A percentile compares a stretch with the other conserved stretches of the same genome.
Evolutionary conservation across 2,113 vertebrate species (phyloP).

Genomic region (Cisticola juncidis): DNA sequence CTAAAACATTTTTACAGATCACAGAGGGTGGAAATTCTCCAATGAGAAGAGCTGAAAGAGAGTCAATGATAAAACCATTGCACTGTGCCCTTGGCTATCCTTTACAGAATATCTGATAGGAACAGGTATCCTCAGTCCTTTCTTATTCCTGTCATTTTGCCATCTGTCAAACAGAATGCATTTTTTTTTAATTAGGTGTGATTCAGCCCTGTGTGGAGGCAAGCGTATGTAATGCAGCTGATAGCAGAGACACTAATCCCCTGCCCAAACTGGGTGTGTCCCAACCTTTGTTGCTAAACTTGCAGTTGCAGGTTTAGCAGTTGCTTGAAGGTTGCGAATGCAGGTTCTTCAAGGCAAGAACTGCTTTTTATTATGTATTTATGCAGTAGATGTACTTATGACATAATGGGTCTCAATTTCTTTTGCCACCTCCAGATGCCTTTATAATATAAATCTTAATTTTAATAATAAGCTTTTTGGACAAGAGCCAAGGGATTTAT

Average conservation of each 20-base stretch:
- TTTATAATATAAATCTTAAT: constrained; percentile 11
- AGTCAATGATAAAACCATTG: not conserved
- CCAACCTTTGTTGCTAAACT: not conserved
- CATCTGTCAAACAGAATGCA: not conserved
- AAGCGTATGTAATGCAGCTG: not conserved
- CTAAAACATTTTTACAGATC: not conserved
- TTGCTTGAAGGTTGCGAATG: not conserved
- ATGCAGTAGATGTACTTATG: not conserved
- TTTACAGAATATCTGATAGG: not conserved
- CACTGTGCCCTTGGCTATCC: not conserved
- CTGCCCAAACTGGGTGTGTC: not conserved
- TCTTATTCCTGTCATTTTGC: not conserved
- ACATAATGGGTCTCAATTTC: not conserved
- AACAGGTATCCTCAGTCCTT: not conserved
- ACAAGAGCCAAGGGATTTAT: not conserved
- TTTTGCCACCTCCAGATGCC: not conserved
- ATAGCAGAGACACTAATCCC: not conserved
- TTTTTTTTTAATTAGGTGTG: not conserved
- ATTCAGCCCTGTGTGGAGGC: not conserved
- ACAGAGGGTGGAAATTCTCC: not conserved
- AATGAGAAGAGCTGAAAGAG: not conserved
- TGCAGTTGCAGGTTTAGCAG: not conserved
- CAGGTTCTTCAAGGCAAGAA: not conserved
- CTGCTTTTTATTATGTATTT: not conserved
- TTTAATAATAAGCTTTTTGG: not conserved